Percentiles rank a stretch among this genome's conserved stretches.
Conservation (phyloP, 2,113 vertebrate species). For the Epinephelus cyanopodus region DNA sequence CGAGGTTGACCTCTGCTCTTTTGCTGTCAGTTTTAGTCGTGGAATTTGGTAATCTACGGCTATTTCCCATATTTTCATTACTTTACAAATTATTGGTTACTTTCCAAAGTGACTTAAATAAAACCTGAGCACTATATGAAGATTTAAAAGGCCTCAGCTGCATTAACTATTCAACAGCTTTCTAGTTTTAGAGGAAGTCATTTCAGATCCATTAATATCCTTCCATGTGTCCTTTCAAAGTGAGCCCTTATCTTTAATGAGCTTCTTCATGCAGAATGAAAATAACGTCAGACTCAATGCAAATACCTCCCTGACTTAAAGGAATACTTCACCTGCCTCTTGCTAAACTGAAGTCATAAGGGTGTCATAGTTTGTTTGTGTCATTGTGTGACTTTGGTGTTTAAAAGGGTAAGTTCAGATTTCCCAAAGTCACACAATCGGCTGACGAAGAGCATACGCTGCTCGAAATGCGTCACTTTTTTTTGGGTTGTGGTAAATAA, state of each 20-base stretch:
- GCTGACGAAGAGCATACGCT: too few relatives aligned
- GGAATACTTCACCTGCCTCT: too few relatives aligned
- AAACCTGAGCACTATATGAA: not conserved
- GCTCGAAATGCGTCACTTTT: too few relatives aligned
- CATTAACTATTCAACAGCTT: conserved; percentile 7
- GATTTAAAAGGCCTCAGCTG: not conserved
- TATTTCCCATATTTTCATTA: not conserved
- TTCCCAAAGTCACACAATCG: too few relatives aligned
- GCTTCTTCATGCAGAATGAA: conserved; percentile 25
- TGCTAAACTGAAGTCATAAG: too few relatives aligned
- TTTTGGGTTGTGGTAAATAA: too few relatives aligned
- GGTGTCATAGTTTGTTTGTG: too few relatives aligned
- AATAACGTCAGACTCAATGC: conserved; percentile 17
- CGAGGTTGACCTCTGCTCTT: not conserved
- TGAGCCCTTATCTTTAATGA: conserved; percentile 42
- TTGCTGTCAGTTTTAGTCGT: not conserved
- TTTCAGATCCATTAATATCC: conserved; percentile 35
- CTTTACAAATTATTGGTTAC: not conserved
- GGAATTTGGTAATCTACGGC: not conserved
- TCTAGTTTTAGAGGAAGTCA: conserved; percentile 26
- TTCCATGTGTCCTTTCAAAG: conserved; percentile 1
- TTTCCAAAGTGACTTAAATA: not conserved
- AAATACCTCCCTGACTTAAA: not conserved
- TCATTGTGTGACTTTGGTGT: too few relatives aligned
- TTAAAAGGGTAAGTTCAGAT: too few relatives aligned